Conservation (phyloP, 2,113 vertebrate genomes). For the Pseudorectes ferrugineus region DNA sequence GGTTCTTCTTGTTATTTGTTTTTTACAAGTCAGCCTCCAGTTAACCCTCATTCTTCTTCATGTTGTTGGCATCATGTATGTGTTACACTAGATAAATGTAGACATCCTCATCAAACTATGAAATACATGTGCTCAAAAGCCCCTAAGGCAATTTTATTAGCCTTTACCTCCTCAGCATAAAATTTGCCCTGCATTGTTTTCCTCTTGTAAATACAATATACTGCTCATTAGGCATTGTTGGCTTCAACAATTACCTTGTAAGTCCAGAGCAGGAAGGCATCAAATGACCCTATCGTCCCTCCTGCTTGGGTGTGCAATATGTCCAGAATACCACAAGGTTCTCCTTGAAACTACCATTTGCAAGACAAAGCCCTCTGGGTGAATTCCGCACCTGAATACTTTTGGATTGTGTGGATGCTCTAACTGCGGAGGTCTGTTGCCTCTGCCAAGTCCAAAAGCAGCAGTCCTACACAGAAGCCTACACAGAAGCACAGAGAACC, state of each 20-base stretch:
- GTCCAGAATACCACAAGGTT: not conserved
- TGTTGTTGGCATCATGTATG: not conserved
- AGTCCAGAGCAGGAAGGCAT: not conserved
- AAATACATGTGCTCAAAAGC: not conserved
- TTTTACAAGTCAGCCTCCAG: conserved; percentile 10
- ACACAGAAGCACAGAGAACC: not conserved
- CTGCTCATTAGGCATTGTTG: not conserved
- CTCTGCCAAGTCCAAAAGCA: not conserved
- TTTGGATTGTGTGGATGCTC: not conserved
- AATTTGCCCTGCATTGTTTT: not conserved
- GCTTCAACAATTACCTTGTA: not conserved
- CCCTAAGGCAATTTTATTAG: not conserved
- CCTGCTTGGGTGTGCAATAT: not conserved
- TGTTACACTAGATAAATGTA: not conserved
- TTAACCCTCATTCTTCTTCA: conserved; percentile 42
- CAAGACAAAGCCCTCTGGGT: not conserved
- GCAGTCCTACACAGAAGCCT: not conserved
- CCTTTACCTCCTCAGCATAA: not conserved
- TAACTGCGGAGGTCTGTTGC: not conserved
- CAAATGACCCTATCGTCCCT: not conserved
- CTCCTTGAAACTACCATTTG: not conserved
- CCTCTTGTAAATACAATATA: not conserved
- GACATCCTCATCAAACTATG: not conserved
- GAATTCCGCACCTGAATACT: not conserved
- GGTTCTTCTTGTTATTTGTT: not conserved